Percentiles rank a stretch among this genome's conserved stretches.
These are phyloP conservation scores for Clarias fuscus DNA, from an alignment of 2,797 vertebrate genomes.

Conservation along the genomic window DNA sequence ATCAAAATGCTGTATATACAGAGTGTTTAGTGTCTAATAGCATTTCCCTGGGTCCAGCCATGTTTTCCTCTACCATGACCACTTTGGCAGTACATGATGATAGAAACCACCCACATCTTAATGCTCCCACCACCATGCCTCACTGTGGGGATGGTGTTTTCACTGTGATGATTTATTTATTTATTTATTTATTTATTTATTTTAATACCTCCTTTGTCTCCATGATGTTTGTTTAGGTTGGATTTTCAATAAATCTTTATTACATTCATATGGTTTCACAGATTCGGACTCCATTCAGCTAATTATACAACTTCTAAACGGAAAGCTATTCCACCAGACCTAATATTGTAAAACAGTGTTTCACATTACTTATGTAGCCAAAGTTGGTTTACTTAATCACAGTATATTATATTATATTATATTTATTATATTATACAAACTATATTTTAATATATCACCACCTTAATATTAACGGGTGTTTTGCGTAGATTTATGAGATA, in stretches of 20 bases:
- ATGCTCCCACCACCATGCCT: background rate
- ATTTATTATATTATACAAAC: too few relatives aligned
- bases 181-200: background rate
- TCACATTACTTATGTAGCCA: background rate
- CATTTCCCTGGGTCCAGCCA: too few relatives aligned
- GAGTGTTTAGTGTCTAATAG: background rate
- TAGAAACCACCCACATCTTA: background rate
- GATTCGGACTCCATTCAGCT: background rate
- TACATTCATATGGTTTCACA: background rate
- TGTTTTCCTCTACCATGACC: too few relatives aligned
- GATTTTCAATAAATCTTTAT: background rate
- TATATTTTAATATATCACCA: background rate
- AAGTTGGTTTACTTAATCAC: background rate
- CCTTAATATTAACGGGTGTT: background rate
- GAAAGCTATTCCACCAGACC: background rate
- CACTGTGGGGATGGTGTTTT: background rate
- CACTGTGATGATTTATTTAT: background rate
- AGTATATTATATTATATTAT: too few relatives aligned
- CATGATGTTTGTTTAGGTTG: background rate
- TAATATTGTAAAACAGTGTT: background rate
- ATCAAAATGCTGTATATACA: background rate
- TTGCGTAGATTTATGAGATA: background rate
- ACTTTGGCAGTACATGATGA: too few relatives aligned
- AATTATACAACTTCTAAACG: background rate
- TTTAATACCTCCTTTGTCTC: background rate